These are phyloP conservation scores for Haplochromis burtoni DNA, from an alignment of 2,113 vertebrate genomes.

Conservation along the genomic window DNA sequence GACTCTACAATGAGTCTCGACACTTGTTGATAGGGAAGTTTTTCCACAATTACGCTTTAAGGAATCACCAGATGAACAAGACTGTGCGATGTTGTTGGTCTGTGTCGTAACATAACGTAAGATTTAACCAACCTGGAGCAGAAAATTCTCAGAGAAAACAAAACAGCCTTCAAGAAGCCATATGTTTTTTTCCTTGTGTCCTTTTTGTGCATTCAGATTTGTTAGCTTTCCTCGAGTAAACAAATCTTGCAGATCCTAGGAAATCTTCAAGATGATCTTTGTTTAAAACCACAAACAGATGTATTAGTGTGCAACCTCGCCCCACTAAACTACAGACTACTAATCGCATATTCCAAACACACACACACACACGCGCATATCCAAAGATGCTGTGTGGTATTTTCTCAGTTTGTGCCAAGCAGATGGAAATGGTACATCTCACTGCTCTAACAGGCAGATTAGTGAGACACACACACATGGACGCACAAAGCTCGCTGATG, in stretches of 20 bases:
- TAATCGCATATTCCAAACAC: background rate
- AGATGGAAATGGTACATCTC: conserved; percentile 53
- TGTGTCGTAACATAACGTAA: background rate
- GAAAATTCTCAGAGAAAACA: background rate
- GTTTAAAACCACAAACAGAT: background rate
- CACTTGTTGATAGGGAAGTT: background rate
- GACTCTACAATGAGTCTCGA: conserved; percentile 7
- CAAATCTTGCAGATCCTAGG: background rate
- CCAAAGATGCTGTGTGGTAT: background rate
- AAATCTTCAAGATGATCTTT: background rate
- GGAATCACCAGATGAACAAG: background rate
- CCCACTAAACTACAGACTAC: conserved; percentile 20
- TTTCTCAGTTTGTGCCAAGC: conserved; percentile 34
- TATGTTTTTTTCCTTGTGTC: background rate
- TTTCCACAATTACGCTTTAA: background rate
- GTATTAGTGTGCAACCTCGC: background rate
- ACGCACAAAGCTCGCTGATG: background rate
- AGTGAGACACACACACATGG: background rate
- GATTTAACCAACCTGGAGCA: background rate
- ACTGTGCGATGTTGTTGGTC: background rate
- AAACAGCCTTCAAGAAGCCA: background rate
- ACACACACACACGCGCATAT: background rate
- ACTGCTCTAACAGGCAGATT: conserved; percentile 46
- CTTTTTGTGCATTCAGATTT: background rate
- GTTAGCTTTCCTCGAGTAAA: background rate